These are phyloP conservation scores for Acrobasis suavella DNA, from an alignment of 2,888 invertebrate genomes.

Conservation along the genomic window DNA sequence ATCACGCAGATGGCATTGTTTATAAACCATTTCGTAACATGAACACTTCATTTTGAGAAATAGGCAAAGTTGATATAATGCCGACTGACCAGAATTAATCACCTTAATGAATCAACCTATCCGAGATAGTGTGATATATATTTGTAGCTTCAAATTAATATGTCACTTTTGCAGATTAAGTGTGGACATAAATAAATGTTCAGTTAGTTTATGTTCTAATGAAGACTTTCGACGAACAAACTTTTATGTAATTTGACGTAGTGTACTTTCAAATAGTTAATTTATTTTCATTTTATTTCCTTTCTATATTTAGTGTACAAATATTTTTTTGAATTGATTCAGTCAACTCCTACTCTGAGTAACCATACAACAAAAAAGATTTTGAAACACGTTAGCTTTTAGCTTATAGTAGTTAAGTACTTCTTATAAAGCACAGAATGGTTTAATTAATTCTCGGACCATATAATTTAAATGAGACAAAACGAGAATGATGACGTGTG, in stretches of 20 bases:
- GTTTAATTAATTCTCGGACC: too few species aligned
- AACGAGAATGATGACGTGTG: too few species aligned
- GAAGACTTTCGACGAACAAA: constrained; percentile 35
- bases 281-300: neutral
- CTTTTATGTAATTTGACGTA: constrained; percentile 2
- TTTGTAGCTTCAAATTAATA: constrained; percentile 55
- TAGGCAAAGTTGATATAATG: constrained; percentile 39
- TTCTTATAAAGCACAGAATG: too few species aligned
- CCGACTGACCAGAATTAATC: constrained; percentile 49
- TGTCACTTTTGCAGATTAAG: constrained; percentile 65
- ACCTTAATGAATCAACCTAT: constrained; percentile 65
- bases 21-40: constrained; percentile 62
- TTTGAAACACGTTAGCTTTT: too few species aligned
- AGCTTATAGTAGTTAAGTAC: too few species aligned
- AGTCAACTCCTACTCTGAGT: too few species aligned
- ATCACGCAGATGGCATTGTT: constrained; percentile 57
- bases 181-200: constrained; percentile 55
- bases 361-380: too few species aligned
- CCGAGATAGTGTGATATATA: constrained; percentile 68
- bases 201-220: constrained; percentile 36
- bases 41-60: constrained; percentile 71
- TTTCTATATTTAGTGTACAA: too few species aligned
- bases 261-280: neutral
- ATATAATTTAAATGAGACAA: too few species aligned
- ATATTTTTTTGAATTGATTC: too few species aligned